Percentiles rank a stretch among this genome's conserved stretches.
Evolutionary conservation across 2,797 vertebrate species (phyloP).

Genomic region (Melanogrammus aeglefinus): DNA sequence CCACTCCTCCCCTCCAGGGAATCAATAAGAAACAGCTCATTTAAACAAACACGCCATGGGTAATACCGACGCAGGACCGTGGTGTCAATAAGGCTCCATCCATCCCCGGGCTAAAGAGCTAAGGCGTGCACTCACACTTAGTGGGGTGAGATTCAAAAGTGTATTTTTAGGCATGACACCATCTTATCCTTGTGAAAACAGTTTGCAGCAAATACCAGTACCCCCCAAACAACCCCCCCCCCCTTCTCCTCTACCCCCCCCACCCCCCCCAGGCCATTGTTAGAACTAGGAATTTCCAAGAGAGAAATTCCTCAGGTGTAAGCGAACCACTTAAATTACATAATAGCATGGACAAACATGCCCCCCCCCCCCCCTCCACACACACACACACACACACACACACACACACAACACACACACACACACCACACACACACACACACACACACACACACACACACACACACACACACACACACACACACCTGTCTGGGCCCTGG

Average conservation of each 20-base stretch:
- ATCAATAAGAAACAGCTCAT: background rate
- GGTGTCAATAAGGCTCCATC: no score
- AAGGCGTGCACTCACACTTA: background rate
- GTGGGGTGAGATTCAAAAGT: background rate
- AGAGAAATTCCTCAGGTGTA: slow-evolving; percentile 4
- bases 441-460: slow-evolving; percentile 3
- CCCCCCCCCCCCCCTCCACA: background rate
- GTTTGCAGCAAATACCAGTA: background rate
- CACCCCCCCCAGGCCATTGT: background rate
- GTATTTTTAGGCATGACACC: background rate
- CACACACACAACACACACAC: no score
- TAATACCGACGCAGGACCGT: background rate
- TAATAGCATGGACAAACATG: background rate
- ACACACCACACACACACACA: background rate
- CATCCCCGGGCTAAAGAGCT: no score
- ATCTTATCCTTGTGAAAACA: background rate
- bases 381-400: no score
- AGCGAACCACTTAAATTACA: background rate
- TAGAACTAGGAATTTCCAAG: background rate
- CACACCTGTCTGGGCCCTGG: slow-evolving; percentile 28
- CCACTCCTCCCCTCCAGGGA: background rate
- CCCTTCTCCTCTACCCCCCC: no score
- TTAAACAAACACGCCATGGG: background rate
- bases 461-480: no score
- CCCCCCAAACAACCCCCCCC: no score